Base-by-base conservation (phyloP, 2,797 vertebrate species). In the Sciurus carolinensis region DNA sequence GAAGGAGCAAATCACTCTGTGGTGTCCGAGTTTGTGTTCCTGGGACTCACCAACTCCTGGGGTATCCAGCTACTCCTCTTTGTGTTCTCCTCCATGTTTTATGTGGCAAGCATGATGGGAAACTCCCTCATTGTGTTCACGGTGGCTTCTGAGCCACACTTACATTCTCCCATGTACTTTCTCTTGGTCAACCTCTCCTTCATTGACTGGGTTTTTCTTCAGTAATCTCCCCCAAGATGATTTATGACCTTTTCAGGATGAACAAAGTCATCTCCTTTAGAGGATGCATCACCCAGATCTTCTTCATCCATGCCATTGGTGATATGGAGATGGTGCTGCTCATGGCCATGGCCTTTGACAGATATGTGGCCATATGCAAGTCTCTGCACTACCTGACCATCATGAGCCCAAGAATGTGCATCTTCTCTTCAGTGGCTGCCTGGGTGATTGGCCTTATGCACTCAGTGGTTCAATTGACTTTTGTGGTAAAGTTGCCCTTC, bases 211-310 rank as follows among this genome's bases (percentile, higher is more conserved):
- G 94, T 13, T 95, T 36, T 75, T 81, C 96, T 18, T 94, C 89
- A 15, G 59, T 94, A 2, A 20, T 39, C 20, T 85, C 75, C 1
- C 97, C 97, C 30, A 97, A 96, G 75, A 92, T 90, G 80, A 93
- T 97, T 30, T 83, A 52, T 69, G 94, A 94, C 17, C 76, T 97
- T 15, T 91, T 97, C 26, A 81, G 39, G 62, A 95, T 96, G 2
- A 42, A 0, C 3, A 95, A 94, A 52, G 42, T 83, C 90, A 97
- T 98, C 57, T 95, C 97, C 1, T 98, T 97, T 42, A 71, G 66
- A 44, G 94, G 95, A 4, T 98, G 98, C 24, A 96, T 98, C 26
- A 73, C 96, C 36, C 97, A 98, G 5, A 86, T 98, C 7, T 98
- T 98, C 50, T 98, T 98, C 50, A 87, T 98, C 28, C 96, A 98